Evolutionary conservation across 2,797 vertebrate genomes (phyloP).

Genomic region (Gallinago stenura): DNA sequence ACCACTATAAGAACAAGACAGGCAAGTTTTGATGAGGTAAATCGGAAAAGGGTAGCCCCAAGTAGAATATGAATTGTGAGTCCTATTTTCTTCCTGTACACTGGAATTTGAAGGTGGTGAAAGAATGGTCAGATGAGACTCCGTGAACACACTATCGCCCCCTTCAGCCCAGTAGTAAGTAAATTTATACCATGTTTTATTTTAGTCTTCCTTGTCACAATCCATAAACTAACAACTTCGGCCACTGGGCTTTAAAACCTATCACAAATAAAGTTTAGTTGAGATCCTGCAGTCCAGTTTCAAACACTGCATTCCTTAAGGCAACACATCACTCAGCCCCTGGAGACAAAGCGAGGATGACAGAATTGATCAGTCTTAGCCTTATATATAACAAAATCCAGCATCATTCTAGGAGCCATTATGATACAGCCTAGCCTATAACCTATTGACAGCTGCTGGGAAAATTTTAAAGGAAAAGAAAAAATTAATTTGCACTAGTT

Average conservation of each 20-base stretch:
- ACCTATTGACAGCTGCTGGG: background rate
- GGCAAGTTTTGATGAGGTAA: background rate
- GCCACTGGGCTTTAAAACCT: background rate
- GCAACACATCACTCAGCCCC: background rate
- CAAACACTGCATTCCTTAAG: background rate
- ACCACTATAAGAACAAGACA: background rate
- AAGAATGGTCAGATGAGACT: background rate
- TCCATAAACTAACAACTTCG: background rate
- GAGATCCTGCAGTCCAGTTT: background rate
- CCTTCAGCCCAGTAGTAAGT: background rate
- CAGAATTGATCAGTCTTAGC: background rate
- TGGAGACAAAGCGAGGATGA: background rate
- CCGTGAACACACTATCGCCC: background rate
- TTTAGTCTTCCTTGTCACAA: background rate
- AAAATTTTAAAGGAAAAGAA: background rate
- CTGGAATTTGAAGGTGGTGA: background rate
- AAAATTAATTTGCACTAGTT: background rate
- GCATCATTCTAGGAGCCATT: background rate
- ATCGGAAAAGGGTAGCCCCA: background rate
- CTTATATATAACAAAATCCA: background rate
- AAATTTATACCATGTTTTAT: background rate
- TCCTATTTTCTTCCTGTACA: background rate
- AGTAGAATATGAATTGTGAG: background rate
- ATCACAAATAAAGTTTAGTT: background rate
- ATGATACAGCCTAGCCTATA: background rate